These are phyloP conservation scores for Daubentonia madagascariensis DNA, from an alignment of 2,113 vertebrate species.

Conservation along the genomic window DNA sequence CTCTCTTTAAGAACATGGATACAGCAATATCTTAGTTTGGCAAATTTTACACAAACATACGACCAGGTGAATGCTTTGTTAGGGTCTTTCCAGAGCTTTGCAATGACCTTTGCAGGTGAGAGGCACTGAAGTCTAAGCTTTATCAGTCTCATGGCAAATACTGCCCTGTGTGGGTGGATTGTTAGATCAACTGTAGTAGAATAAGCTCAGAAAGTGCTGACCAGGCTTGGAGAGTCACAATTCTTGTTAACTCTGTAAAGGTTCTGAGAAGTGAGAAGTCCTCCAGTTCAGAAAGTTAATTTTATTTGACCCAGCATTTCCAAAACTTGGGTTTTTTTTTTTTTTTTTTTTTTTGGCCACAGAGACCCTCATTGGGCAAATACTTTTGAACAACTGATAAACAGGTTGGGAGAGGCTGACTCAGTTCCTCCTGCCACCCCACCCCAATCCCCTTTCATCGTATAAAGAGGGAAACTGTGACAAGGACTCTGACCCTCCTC, in stretches of 20 bases:
- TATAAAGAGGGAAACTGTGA: not conserved
- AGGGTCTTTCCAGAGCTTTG: not conserved
- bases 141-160: not conserved
- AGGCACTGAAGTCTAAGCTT: not conserved
- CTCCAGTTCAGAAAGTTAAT: not conserved
- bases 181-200: not conserved
- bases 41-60: not conserved
- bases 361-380: not conserved
- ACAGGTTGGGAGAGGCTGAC: not conserved
- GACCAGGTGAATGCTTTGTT: not conserved
- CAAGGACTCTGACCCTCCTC: not conserved
- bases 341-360: not conserved
- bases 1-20: not conserved
- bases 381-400: slow-evolving; percentile 7
- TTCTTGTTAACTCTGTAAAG: not conserved
- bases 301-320: not conserved
- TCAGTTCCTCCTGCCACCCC: not conserved
- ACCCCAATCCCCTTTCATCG: not conserved
- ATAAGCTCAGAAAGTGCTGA: not conserved
- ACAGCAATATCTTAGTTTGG: not conserved
- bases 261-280: not conserved
- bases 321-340: not conserved
- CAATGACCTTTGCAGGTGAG: not conserved
- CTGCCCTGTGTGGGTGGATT: not conserved
- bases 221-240: not conserved